phyloP scores from a whole-genome alignment of 1,140 invertebrate genomes.

The Tetramorium parvispinum region DNA sequence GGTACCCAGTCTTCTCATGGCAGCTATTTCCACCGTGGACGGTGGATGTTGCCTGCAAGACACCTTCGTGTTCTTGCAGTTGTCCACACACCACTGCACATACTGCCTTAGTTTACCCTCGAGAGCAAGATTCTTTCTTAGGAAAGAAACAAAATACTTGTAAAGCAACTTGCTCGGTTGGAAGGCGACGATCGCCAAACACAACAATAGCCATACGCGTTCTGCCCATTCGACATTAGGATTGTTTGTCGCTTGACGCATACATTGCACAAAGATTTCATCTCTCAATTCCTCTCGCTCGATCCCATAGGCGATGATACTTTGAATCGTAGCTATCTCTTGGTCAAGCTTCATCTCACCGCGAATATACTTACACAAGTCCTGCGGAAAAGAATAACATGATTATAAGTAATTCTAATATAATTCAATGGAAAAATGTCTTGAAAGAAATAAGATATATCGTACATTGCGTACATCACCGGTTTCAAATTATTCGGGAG shows the following conservation, averaged over 20 bases:
- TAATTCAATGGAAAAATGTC: background rate
- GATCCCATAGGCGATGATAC: slow-evolving; percentile 93
- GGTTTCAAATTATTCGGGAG: background rate
- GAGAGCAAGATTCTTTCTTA: slow-evolving; percentile 90
- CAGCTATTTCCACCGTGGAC: slow-evolving; percentile 97
- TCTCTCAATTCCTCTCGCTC: slow-evolving; percentile 95
- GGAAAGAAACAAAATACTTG: slow-evolving; percentile 91
- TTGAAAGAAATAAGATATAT: background rate
- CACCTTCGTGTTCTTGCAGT: slow-evolving; percentile 94
- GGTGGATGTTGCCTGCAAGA: slow-evolving; percentile 94
- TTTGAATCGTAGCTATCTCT: slow-evolving; percentile 93
- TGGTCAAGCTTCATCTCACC: slow-evolving; percentile 94
- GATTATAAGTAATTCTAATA: slow-evolving; percentile 28
- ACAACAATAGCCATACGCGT: slow-evolving; percentile 95
- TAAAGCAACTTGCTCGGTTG: slow-evolving; percentile 95
- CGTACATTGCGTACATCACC: background rate
- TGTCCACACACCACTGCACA: slow-evolving; percentile 97
- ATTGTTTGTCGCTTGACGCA: slow-evolving; percentile 93
- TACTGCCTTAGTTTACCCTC: slow-evolving; percentile 93
- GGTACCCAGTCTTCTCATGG: slow-evolving; percentile 95
- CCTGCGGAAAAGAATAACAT: slow-evolving; percentile 86
- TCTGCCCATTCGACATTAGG: slow-evolving; percentile 92
- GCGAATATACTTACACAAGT: slow-evolving; percentile 94
- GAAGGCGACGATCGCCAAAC: slow-evolving; percentile 95
- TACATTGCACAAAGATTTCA: slow-evolving; percentile 95